Evolutionary conservation across 2,797 vertebrate species (phyloP).

Genomic region (Leucoraja ocellata): DNA sequence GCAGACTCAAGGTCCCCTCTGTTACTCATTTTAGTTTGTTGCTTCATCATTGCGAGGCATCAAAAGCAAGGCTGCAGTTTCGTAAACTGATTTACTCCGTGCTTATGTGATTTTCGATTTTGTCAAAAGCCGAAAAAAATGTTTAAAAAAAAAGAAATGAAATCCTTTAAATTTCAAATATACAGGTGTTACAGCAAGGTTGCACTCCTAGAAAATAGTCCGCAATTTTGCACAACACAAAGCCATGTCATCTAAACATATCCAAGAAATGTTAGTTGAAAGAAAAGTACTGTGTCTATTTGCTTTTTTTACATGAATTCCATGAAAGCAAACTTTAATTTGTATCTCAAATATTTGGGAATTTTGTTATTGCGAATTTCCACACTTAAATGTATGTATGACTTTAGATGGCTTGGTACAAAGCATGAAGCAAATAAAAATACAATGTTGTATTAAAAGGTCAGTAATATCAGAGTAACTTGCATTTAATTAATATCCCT

Average conservation of each 20-base stretch:
- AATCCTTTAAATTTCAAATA: slow-evolving; percentile 2
- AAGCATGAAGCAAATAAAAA: neutral
- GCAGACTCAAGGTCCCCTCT: slow-evolving; percentile 1
- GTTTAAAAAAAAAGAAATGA: neutral
- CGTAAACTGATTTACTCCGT: neutral
- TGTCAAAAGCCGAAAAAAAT: neutral
- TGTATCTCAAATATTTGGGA: neutral
- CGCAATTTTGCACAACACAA: too few relatives aligned
- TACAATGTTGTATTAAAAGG: neutral
- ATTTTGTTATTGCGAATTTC: too few relatives aligned
- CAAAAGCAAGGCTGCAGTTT: too few relatives aligned
- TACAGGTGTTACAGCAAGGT: neutral
- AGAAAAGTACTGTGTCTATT: too few relatives aligned
- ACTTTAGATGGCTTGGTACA: neutral
- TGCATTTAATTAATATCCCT: neutral
- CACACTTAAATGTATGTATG: neutral
- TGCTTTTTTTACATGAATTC: too few relatives aligned
- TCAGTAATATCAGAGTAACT: neutral
- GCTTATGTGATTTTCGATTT: neutral
- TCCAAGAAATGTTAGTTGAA: too few relatives aligned
- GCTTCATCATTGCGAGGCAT: neutral
- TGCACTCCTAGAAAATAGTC: too few relatives aligned
- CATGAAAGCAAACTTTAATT: neutral
- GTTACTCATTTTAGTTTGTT: neutral
- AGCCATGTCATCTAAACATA: too few relatives aligned